Evolutionary conservation across 2,888 invertebrate species (phyloP).

Genomic region (Empis livida): DNA sequence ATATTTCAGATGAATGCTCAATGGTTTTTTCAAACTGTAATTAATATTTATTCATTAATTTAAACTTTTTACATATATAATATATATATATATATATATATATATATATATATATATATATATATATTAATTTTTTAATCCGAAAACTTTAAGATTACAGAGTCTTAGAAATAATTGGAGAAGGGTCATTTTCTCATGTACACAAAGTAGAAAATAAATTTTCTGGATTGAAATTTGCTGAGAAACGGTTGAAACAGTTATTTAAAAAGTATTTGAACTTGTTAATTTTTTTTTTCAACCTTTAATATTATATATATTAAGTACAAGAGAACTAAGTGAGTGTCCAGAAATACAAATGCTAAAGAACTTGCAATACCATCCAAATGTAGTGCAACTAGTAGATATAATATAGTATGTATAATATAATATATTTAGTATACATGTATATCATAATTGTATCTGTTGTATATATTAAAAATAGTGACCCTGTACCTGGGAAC

Average conservation of each 20-base stretch:
- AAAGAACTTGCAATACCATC: constrained; percentile 44
- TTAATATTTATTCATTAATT: no score
- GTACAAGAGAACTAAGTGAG: constrained; percentile 36
- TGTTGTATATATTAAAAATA: constrained; percentile 21
- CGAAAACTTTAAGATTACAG: constrained; percentile 40
- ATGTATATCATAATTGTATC: neutral
- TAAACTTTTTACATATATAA: no score
- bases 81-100: no score
- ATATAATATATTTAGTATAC: no score
- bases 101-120: no score
- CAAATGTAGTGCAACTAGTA: constrained; percentile 47
- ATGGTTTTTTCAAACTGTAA: no score
- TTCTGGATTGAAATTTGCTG: constrained; percentile 44
- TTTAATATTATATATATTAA: constrained; percentile 15
- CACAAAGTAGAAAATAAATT: constrained; percentile 47
- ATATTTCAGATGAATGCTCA: no score
- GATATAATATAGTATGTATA: constrained; percentile 51
- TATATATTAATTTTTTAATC: no score
- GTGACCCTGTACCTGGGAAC: constrained; percentile 44
- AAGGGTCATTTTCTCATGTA: constrained; percentile 57
- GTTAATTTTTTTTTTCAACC: constrained; percentile 4
- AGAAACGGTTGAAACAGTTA: constrained; percentile 47
- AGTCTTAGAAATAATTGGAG: constrained; percentile 50
- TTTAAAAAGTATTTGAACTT: constrained; percentile 39
- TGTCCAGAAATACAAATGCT: constrained; percentile 49